phyloP scores from a whole-genome alignment of 2,797 vertebrate genomes.

The Cichlasoma orientale region DNA sequence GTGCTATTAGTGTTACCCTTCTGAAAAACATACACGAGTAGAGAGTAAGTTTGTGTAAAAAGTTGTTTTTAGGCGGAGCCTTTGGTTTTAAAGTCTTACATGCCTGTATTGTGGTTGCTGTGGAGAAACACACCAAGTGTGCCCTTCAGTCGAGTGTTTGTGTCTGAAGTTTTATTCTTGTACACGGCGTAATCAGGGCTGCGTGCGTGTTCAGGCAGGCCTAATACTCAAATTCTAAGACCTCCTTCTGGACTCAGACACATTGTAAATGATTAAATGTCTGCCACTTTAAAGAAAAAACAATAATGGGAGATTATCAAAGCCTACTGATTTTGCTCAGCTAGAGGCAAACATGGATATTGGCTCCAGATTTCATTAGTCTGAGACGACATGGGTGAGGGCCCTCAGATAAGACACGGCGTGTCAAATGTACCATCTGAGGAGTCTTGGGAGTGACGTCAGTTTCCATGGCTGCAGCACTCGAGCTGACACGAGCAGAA shows the following conservation, averaged over 20 bases:
- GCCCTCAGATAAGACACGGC: slow-evolving; percentile 33
- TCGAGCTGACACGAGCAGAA: slow-evolving; percentile 49
- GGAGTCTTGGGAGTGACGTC: slow-evolving; percentile 22
- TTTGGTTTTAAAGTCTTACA: slow-evolving; percentile 47
- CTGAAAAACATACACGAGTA: slow-evolving; percentile 35
- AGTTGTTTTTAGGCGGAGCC: background rate
- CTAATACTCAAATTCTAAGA: slow-evolving; percentile 11
- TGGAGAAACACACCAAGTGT: slow-evolving; percentile 57
- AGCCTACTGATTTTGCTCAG: slow-evolving; percentile 21
- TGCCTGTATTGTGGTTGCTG: slow-evolving; percentile 72
- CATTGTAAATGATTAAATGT: slow-evolving; percentile 26
- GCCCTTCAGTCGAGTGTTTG: slow-evolving; percentile 25
- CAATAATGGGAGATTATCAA: slow-evolving; percentile 15
- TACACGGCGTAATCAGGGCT: slow-evolving; percentile 23
- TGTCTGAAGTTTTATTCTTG: slow-evolving; percentile 20
- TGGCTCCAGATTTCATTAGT: slow-evolving; percentile 41
- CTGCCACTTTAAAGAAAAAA: slow-evolving; percentile 18
- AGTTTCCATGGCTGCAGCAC: slow-evolving; percentile 65
- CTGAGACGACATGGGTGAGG: background rate
- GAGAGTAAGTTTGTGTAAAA: slow-evolving; percentile 49
- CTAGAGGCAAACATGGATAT: slow-evolving; percentile 19
- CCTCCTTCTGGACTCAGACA: slow-evolving; percentile 4
- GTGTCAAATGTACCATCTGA: slow-evolving; percentile 29
- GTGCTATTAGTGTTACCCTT: slow-evolving; percentile 37
- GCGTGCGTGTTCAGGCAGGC: slow-evolving; percentile 60